A percentile compares a stretch with the other conserved stretches of the same genome.
phyloP scores from a whole-genome alignment of 2,113 vertebrate genomes.

The Phrynosoma blainvillii region DNA sequence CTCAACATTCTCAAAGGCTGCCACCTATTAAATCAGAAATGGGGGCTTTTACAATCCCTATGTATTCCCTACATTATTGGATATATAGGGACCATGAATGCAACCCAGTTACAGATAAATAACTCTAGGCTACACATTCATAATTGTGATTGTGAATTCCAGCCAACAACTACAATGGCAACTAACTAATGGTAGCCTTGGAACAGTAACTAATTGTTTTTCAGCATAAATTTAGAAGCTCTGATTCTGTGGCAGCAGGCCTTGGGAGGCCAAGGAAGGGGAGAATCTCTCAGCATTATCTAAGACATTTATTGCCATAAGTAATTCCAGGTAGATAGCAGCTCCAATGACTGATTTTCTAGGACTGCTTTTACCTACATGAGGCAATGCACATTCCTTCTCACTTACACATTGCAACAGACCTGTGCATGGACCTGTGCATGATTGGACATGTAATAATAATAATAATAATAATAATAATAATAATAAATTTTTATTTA shows the following conservation, averaged over 20 bases:
- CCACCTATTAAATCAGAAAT: not conserved
- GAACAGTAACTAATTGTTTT: too few relatives aligned
- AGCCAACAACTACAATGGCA: not conserved
- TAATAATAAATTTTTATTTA: too few relatives aligned
- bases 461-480: too few relatives aligned
- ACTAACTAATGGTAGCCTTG: too few relatives aligned
- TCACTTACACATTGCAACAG: too few relatives aligned
- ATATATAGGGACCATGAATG: too few relatives aligned
- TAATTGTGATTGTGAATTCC: not conserved
- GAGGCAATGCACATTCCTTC: not conserved
- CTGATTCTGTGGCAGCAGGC: not conserved
- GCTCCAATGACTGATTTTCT: not conserved
- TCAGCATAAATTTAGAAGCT: too few relatives aligned
- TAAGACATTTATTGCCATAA: not conserved
- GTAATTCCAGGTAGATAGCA: not conserved
- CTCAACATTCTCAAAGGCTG: not conserved
- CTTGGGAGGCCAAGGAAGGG: not conserved
- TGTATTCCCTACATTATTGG: too few relatives aligned
- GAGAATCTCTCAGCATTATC: not conserved
- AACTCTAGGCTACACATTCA: too few relatives aligned
- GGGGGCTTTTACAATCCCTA: not conserved
- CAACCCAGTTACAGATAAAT: too few relatives aligned
- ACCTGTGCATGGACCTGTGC: too few relatives aligned
- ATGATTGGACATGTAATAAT: too few relatives aligned
- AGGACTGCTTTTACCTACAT: not conserved